These are phyloP conservation scores for Imbricaverruca yamaguchii DNA, from an alignment of 2,888 invertebrate genomes.

Conservation along the genomic window DNA sequence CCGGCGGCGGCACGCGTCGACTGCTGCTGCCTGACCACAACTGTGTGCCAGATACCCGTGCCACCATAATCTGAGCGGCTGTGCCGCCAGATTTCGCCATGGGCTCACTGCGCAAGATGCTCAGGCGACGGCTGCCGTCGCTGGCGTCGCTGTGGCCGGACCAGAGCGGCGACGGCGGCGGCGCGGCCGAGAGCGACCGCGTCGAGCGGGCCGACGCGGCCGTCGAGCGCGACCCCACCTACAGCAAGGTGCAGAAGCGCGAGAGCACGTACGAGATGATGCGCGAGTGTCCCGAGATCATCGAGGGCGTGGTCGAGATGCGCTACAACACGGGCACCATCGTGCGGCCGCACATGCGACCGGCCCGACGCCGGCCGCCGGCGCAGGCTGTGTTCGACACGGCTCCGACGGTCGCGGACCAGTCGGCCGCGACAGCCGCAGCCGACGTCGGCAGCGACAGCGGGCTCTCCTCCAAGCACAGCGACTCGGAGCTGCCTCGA, in stretches of 20 bases:
- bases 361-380: neutral
- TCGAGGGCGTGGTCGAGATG: constrained; percentile 2
- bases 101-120: neutral
- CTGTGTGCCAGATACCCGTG: neutral
- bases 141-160: neutral
- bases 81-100: neutral
- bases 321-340: constrained; percentile 17
- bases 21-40: neutral
- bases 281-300: constrained; percentile 14
- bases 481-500: neutral
- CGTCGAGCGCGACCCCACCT: neutral
- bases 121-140: neutral
- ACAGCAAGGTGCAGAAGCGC: neutral
- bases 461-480: neutral
- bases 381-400: neutral
- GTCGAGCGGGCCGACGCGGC: neutral
- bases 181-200: neutral
- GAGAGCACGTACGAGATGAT: constrained; percentile 14
- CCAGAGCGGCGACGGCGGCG: neutral
- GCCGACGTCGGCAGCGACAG: neutral
- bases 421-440: neutral
- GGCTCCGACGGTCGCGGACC: neutral
- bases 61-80: neutral
- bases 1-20: neutral
- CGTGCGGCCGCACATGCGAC: neutral